A percentile compares a stretch with the other conserved stretches of the same genome.
Evolutionary conservation across 2,888 invertebrate species (phyloP).

Genomic region (Pediacus dermestoides): DNA sequence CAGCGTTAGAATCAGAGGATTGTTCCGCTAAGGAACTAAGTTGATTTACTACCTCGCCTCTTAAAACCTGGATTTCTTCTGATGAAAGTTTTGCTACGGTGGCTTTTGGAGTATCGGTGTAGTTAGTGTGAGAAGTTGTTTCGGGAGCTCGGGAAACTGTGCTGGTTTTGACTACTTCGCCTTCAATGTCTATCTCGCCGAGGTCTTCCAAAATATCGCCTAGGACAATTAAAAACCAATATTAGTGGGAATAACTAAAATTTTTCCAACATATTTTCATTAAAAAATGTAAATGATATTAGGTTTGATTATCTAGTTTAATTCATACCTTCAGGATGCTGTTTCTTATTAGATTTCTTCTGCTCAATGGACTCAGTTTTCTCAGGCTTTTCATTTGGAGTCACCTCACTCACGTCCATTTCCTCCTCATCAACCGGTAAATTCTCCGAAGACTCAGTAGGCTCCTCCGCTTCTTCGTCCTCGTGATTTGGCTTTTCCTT

Average conservation of each 20-base stretch:
- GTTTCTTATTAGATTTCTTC: slow-evolving; percentile 51
- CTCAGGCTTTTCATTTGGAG: slow-evolving; percentile 49
- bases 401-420: slow-evolving; percentile 34
- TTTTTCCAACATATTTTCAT: too few species aligned
- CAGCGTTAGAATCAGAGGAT: slow-evolving; percentile 51
- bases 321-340: slow-evolving; percentile 42
- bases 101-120: slow-evolving; percentile 33
- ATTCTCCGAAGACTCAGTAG: slow-evolving; percentile 56
- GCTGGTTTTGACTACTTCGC: slow-evolving; percentile 66
- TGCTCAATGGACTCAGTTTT: slow-evolving; percentile 47
- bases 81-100: slow-evolving; percentile 33
- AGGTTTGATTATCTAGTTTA: background rate
- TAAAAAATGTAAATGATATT: slow-evolving; percentile 2
- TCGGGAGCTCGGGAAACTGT: slow-evolving; percentile 66
- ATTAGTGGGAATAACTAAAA: background rate
- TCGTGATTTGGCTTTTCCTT: slow-evolving; percentile 39
- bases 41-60: slow-evolving; percentile 53
- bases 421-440: slow-evolving; percentile 43
- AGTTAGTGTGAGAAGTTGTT: slow-evolving; percentile 72
- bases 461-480: slow-evolving; percentile 56
- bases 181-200: slow-evolving; percentile 65
- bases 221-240: slow-evolving; percentile 17
- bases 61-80: slow-evolving; percentile 49
- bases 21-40: slow-evolving; percentile 53
- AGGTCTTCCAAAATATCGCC: slow-evolving; percentile 43